Base-by-base conservation (phyloP, 2,797 vertebrate genomes). In the Hippoglossus hippoglossus region DNA sequence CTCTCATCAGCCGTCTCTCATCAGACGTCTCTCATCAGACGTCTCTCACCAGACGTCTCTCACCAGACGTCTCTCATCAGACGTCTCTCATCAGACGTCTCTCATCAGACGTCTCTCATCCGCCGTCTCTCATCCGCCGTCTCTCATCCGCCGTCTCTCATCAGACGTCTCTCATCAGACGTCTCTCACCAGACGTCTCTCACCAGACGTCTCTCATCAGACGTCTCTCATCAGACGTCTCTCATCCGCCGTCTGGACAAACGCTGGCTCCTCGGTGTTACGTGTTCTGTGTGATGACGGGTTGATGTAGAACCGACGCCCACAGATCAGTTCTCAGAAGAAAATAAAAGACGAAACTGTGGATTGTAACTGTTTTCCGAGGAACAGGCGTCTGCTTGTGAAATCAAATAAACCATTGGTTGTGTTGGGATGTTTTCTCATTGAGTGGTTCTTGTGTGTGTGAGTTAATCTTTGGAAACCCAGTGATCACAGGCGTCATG, bases 331-430 rank as follows among this genome's bases (percentile, higher is more conserved):
- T 63, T 73, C 49, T 54, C 28, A 26, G 41, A 67, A 36, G 3
- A 49, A 47, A 55, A 28, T 24, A 49, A 63, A 69, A 54, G 36
- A 41, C 12, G 34, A 19, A 46, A 19, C 44, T 19, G 44, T 36
- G 13, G 26, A 54, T 64, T 67, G 65, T 71, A n/a, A 28, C 55
- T 59, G 71, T n/a, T 1, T 86, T 5, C 74, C 10, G 51, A 78
- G 59, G 39, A 79, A 73, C 78, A 65, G 78, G 69, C 44, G 0
- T 62, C 66, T 36, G 73, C 66, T 80, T 78, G 80, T 65, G 49
- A 66, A 76, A 77, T 79, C 51, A 73, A 90, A 87, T 90, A 89
- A 92, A 91, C 63, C 49, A 19, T 74, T 79, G 63, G 78, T 87
- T 8, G 79, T 82, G 75, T 88, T 85, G 70, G 28, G 84, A 72